Conservation (phyloP, 1,140 invertebrate species). For the Scaptomyza pallida region DNA sequence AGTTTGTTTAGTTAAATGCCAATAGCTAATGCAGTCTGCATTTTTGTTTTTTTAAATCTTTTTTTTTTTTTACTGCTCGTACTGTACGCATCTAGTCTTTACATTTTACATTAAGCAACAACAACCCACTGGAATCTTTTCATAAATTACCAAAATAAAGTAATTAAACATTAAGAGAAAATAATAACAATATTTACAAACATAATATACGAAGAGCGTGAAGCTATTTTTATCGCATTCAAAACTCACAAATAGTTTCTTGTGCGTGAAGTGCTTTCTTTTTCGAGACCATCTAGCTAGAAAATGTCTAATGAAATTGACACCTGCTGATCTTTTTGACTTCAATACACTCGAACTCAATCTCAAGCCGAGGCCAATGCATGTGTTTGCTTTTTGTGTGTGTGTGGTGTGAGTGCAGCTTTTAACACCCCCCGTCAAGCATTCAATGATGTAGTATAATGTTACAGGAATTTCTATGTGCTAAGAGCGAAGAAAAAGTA, state of each 20-base stretch:
- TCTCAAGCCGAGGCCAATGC: neutral
- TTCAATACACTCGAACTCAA: conserved; percentile 13
- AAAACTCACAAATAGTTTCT: neutral
- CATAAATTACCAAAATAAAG: neutral
- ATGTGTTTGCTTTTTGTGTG: neutral
- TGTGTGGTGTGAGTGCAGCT: neutral
- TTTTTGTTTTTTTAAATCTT: too few relatives aligned
- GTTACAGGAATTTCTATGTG: conserved; percentile 6
- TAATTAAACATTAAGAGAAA: conserved; percentile 11
- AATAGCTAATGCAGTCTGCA: too few relatives aligned
- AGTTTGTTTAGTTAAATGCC: too few relatives aligned
- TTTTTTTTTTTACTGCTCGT: neutral
- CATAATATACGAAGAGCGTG: neutral
- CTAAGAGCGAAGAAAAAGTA: neutral
- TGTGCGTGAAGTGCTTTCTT: conserved; percentile 18
- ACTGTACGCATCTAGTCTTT: too few relatives aligned
- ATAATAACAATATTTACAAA: neutral
- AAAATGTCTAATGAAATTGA: conserved; percentile 26
- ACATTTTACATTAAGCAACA: too few relatives aligned
- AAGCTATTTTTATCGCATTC: conserved; percentile 25
- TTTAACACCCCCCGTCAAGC: conserved; percentile 1
- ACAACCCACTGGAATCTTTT: neutral
- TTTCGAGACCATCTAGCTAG: conserved; percentile 2
- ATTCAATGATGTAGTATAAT: conserved; percentile 13
- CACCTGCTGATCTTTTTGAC: conserved; percentile 38